Evolutionary conservation across 2,113 vertebrate species (phyloP), one percentile per base, ranked within the genome.

Genomic region (Callocephalon fimbriatum): DNA sequence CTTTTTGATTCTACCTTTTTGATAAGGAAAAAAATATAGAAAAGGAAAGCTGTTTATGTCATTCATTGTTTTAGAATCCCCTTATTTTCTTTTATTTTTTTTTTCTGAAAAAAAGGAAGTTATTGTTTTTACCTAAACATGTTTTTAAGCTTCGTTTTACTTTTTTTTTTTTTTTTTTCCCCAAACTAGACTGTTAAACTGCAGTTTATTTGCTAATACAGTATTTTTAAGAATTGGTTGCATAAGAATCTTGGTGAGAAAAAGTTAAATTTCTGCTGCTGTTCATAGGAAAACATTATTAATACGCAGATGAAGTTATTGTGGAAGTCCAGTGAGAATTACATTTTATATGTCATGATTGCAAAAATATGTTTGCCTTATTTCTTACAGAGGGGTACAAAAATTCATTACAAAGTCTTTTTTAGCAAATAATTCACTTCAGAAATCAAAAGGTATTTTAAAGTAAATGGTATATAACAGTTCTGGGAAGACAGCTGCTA

Each of bases 401-500:
- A 93, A 96, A 94, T 86, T 76, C 44, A 94, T 96, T 97, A 86
- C 26, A 54, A 84, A 78, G 12, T 90, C 84, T 74, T 94, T 91
- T 94, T 88, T 68, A 95, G 89, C 37, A 71, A 96, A 65, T 97
- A 94, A 97, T 90, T 96, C 29, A 93, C 15, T 92, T 97, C 65
- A 95, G 78, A 93, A 90, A 87, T 78, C 4, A 97, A 97, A 92
- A 72, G 14, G 1, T 66, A 20, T 32, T 97, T 76, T 83, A 82
- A 96, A 94, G 95, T 86, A 48, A 96, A 95, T 87, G 27, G 12
- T 54, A 47, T 44, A 45, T 76, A 86, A 86, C 20, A 77, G 37
- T 74, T 56, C 61, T 86, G 12, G 17, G 17, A 94, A 95, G 86
- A 47, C 25, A 31, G 67, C 32, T 94, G 20, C 72, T 98, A 47